Percentiles rank a stretch among this genome's conserved stretches.
Conservation (phyloP, 2,113 vertebrate species). For the Pipa parva region DNA sequence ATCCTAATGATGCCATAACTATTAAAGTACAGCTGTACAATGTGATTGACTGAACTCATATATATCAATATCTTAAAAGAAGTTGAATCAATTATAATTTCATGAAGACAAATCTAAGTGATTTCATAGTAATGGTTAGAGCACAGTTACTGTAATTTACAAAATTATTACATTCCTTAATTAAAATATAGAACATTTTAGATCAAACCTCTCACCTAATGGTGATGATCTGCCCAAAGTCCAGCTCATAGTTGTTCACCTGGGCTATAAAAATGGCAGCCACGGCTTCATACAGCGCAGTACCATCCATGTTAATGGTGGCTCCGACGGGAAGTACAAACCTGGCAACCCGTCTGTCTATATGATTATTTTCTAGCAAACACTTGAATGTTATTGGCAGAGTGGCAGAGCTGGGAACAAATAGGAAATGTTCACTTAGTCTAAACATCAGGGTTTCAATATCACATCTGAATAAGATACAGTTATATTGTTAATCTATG, state of each 20-base stretch:
- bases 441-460: too few species aligned
- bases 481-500: too few species aligned
- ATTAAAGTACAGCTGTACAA: too few species aligned
- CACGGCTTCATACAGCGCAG: conserved; percentile 90
- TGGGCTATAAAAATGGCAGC: conserved; percentile 96
- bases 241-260: conserved; percentile 94
- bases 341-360: conserved; percentile 89
- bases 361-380: conserved; percentile 95
- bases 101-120: too few species aligned
- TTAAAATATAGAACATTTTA: not conserved
- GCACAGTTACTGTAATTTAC: too few species aligned
- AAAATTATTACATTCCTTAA: not conserved
- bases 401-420: conserved; percentile 82
- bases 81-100: too few species aligned
- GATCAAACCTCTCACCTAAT: conserved; percentile 72
- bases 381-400: conserved; percentile 98
- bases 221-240: conserved; percentile 95
- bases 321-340: conserved; percentile 93
- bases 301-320: conserved; percentile 97
- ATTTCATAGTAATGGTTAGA: too few species aligned
- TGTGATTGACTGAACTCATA: too few species aligned
- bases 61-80: too few species aligned
- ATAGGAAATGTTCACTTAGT: too few species aligned
- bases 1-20: too few species aligned
- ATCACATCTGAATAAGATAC: too few species aligned